Evolutionary conservation across 2,113 vertebrate genomes (phyloP), one percentile per base, ranked within the genome.

Genomic region (Vireo altiloquus): DNA sequence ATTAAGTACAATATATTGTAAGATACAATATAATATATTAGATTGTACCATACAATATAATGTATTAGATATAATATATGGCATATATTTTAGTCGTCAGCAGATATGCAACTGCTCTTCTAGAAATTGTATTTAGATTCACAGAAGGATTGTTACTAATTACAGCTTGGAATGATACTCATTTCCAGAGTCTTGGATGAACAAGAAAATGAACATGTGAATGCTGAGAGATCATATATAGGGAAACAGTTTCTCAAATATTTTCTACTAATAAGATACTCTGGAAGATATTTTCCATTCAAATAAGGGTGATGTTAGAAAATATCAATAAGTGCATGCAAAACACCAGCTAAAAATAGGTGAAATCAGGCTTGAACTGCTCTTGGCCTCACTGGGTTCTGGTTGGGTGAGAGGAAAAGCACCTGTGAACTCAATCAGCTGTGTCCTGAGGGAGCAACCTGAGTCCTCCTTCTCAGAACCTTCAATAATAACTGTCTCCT

Each of bases 401-500:
- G 13, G 30, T 17, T 37, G 22, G 9, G 5, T 59, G 61, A 82
- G n/a, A 65, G 49, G 40, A 53, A n/a, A 64, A 56, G n/a, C 6
- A 68, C 9, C 5, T n/a, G 7, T 40, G n/a, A 82, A 42, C 21
- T 82, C 13, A 21, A 33, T 22, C 7, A 25, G 7, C 27, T 68
- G 47, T 60, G 27, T 39, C 33, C 44, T 69, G 19, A 33, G 9
- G 10, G 37, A 15, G 12, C 27, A 60, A 19, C 30, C 30, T 0
- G 0, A 47, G 23, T 23, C 6, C 7, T 39, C 17, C 25, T 77
- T 33, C 31, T 35, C 2, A 1, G 31, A 69, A 4, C 19, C 50
- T 57, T 57, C 49, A 65, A 4, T n/a, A 77, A 37, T 52, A 69
- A 53, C 13, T 1, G 0, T 40, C n/a, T 65, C 24, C 46, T 82